Evolutionary conservation across 2,888 invertebrate genomes (phyloP), one percentile per base, ranked within the genome.

Genomic region (Halictus ligatus): DNA sequence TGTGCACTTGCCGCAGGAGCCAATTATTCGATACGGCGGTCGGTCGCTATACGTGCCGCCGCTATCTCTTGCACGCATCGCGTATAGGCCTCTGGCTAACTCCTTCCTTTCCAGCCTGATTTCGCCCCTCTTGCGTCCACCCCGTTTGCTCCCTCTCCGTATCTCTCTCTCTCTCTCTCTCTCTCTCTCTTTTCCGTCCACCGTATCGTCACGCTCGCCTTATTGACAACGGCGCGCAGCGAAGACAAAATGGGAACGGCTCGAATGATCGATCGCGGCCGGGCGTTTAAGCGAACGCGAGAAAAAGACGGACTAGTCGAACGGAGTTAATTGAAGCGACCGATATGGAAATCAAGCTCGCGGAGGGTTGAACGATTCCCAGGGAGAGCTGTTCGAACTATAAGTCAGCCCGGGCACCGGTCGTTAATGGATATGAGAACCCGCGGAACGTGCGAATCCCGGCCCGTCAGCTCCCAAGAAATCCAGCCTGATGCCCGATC

Each of bases 1-100:
- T 94, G 94, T 92, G 94, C 95, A 94, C 94, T 95, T 95, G 95
- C 95, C 95, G 94, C 94, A 92, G 94, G 95, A 95, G 95, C 95
- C 95, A 95, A 95, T 95, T 95, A 95, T 94, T 95, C 95, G 94
- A 95, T 95, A 94, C 94, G 92, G 92, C 93, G 93, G 91, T 89
- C 92, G 90, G 89, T 92, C 93, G 92, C 90, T 90, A 88, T 90
- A 94, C 91, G 93, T 92, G 93, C 92, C 92, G 92, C 92, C 92
- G 91, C 92, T 94, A 94, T 94, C 94, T 94, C 91, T 87, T 88
- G 88, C 90, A 91, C 94, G 93, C 93, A 94, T 94, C 94, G 93
- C 92, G 87, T 86, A 91, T 91, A 92, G 88, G 91, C 93, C 92
- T 89, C 89, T 85, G 90, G 91, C 91, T 83, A 89, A 87, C 88